Percentiles rank a stretch among this genome's conserved stretches.
phyloP scores from a whole-genome alignment of 2,888 invertebrate genomes.

The Drosophila pegasa region DNA sequence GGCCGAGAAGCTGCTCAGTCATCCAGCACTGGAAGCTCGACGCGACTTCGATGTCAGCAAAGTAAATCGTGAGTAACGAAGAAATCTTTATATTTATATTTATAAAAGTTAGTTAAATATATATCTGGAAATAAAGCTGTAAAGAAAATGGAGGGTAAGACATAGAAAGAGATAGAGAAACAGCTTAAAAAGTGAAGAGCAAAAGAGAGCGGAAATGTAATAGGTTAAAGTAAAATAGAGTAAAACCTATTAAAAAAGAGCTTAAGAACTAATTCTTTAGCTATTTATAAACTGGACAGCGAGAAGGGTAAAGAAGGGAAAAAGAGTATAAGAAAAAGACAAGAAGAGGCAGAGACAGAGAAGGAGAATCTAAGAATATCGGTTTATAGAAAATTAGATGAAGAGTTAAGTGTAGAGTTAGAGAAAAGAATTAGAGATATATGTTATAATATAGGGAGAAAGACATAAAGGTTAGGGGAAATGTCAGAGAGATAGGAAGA shows the following conservation, averaged over 20 bases:
- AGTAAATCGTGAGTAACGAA: conserved; percentile 84
- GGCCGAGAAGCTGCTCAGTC: conserved; percentile 82
- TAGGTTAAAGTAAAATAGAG: no score
- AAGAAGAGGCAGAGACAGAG: background rate
- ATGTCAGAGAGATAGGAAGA: no score
- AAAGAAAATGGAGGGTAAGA: background rate
- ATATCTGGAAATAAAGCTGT: no score
- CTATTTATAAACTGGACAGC: no score
- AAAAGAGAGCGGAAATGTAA: background rate
- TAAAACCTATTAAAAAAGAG: no score
- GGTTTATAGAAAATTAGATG: no score
- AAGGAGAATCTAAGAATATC: no score
- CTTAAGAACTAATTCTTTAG: no score
- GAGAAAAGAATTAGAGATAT: no score
- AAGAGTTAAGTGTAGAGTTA: no score
- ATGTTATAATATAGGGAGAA: no score
- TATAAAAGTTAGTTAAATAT: background rate
- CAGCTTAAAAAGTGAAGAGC: background rate
- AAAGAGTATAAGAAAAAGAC: background rate
- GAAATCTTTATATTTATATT: background rate
- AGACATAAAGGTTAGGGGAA: no score
- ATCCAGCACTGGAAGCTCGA: conserved; percentile 80
- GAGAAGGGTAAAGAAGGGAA: background rate
- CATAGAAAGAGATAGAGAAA: background rate
- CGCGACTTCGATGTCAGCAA: conserved; percentile 85